These are phyloP conservation scores for Holothuria scabra DNA, from an alignment of 53 echinoderm and acorn worm species.

Conservation along the genomic window DNA sequence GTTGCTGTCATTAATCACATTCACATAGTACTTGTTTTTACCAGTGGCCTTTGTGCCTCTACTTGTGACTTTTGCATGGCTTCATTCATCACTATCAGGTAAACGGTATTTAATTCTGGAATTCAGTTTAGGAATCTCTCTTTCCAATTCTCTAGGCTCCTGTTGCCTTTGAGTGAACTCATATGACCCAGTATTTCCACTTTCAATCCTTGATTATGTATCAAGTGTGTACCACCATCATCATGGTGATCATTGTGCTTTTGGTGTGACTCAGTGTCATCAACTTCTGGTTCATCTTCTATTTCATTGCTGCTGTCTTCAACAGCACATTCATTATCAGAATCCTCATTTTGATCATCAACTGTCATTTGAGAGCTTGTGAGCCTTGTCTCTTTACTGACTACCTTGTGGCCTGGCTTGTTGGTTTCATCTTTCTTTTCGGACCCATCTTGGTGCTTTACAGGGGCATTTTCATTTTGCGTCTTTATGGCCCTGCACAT, in stretches of 20 bases:
- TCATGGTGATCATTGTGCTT: neutral
- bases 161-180: neutral
- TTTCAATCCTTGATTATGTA: conserved; percentile 11
- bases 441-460: neutral
- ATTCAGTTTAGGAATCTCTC: conserved; percentile 10
- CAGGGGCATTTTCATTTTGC: neutral
- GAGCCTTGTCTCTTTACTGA: neutral
- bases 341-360: neutral
- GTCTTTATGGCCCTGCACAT: conserved; percentile 40
- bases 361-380: neutral
- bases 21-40: conserved; percentile 22
- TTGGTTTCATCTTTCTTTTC: neutral
- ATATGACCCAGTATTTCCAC: neutral
- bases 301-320: neutral
- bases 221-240: neutral
- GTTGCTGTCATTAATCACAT: neutral
- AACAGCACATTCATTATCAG: neutral
- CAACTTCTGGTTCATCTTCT: neutral
- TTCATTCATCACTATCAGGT: conserved; percentile 25
- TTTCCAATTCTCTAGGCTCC: neutral
- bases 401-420: neutral
- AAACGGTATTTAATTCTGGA: conserved; percentile 31
- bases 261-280: neutral
- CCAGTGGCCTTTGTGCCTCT: conserved; percentile 46
- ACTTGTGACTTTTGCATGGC: conserved; percentile 8